Conservation (phyloP, 2,888 invertebrate genomes). For the Therioaphis trifolii region DNA sequence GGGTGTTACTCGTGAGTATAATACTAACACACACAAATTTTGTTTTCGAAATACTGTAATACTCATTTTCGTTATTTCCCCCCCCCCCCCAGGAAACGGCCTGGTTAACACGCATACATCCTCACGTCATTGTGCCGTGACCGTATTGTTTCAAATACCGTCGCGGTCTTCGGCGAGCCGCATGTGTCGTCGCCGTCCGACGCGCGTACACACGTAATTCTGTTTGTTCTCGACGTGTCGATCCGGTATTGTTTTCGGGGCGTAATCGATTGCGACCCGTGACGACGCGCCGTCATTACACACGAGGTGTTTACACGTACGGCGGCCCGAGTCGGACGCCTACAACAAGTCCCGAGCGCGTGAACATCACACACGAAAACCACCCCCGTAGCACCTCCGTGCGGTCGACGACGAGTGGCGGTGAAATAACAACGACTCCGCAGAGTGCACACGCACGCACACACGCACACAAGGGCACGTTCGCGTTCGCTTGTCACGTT, state of each 20-base stretch:
- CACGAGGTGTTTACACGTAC: too few relatives aligned
- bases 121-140: background rate
- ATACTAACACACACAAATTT: too few relatives aligned
- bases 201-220: background rate
- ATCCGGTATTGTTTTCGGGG: background rate
- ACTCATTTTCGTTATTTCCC: too few relatives aligned
- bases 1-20: too few relatives aligned
- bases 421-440: background rate
- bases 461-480: too few relatives aligned
- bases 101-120: too few relatives aligned
- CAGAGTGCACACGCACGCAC: background rate
- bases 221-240: constrained; percentile 4
- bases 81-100: too few relatives aligned
- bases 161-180: background rate
- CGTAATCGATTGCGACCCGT: constrained; percentile 45
- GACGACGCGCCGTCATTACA: constrained; percentile 3
- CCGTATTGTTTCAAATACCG: background rate
- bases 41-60: too few relatives aligned
- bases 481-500: too few relatives aligned
- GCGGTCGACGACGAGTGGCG: constrained; percentile 15
- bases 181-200: background rate
- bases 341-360: too few relatives aligned
- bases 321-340: constrained; percentile 1
- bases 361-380: too few relatives aligned
- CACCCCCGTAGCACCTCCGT: background rate